phyloP scores from a whole-genome alignment of 2,113 vertebrate genomes.

The Leiothrix lutea region DNA sequence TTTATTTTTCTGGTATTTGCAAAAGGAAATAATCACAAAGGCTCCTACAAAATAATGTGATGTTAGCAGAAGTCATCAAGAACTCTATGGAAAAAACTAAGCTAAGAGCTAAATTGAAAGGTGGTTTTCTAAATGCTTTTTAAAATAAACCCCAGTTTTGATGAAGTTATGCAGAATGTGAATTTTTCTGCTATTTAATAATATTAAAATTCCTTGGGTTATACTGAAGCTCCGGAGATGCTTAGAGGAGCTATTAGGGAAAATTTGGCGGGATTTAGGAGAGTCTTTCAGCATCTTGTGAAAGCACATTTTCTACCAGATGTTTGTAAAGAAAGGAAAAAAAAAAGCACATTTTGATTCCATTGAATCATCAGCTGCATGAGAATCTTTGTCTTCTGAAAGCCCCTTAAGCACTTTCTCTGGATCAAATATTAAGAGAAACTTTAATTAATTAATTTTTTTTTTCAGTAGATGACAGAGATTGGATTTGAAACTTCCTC shows the following conservation, averaged over 20 bases:
- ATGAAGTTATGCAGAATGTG: constrained; percentile 1
- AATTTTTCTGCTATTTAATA: constrained; percentile 1
- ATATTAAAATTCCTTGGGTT: background rate
- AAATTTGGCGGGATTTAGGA: constrained; percentile 20
- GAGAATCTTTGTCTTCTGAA: constrained; percentile 49
- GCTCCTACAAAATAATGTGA: background rate
- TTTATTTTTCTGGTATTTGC: background rate
- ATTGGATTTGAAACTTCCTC: background rate
- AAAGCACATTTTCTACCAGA: constrained; percentile 59
- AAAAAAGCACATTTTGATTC: constrained; percentile 30
- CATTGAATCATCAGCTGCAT: constrained; percentile 56
- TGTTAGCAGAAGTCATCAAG: background rate
- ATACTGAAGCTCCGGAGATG: background rate
- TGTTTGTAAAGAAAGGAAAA: constrained; percentile 29
- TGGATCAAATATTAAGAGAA: constrained; percentile 45
- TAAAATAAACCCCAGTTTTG: background rate
- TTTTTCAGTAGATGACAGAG: background rate
- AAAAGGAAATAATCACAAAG: background rate
- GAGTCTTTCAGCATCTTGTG: constrained; percentile 43
- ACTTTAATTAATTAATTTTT: constrained; percentile 28
- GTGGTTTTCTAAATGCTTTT: background rate
- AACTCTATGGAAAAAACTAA: background rate
- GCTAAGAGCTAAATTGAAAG: background rate
- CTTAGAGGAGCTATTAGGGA: background rate
- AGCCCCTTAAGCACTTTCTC: constrained; percentile 25